Percentiles rank a stretch among this genome's conserved stretches.
Conservation (phyloP, 2,797 vertebrate species). For the Dendrocincla tyrannina region DNA sequence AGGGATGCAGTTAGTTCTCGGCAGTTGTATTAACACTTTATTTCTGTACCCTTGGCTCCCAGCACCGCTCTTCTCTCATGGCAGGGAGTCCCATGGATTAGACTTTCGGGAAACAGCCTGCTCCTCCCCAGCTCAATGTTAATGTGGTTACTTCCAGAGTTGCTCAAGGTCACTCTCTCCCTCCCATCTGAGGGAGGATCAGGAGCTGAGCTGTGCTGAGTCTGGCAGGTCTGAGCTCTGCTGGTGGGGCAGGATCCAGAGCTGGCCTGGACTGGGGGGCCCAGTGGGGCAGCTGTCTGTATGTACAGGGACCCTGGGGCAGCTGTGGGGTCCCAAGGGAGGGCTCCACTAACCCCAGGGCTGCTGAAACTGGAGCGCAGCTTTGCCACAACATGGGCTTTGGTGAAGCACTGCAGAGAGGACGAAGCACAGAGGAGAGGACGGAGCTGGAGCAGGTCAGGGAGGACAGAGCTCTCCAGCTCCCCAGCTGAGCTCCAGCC, state of each 20-base stretch:
- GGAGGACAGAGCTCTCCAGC: background rate
- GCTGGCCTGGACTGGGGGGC: background rate
- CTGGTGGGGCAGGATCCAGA: background rate
- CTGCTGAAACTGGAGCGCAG: background rate
- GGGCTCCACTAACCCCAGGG: rapidly evolving
- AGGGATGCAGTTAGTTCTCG: background rate
- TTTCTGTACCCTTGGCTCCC: background rate
- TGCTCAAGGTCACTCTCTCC: background rate
- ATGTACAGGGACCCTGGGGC: background rate
- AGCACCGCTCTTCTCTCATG: background rate
- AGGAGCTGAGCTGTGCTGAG: background rate
- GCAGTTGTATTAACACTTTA: background rate
- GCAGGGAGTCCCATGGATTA: background rate
- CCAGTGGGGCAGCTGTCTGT: background rate
- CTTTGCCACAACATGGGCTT: background rate
- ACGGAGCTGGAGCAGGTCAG: background rate
- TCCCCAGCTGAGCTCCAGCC: background rate
- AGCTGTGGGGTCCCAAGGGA: background rate
- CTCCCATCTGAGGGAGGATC: background rate
- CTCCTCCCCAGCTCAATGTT: background rate
- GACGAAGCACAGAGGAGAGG: rapidly evolving
- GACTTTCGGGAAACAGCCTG: background rate
- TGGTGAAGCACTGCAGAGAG: rapidly evolving
- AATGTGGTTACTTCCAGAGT: background rate
- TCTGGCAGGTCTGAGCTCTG: background rate